Evolutionary conservation across 2,888 invertebrate genomes (phyloP).

Genomic region (Drosophila atripex): DNA sequence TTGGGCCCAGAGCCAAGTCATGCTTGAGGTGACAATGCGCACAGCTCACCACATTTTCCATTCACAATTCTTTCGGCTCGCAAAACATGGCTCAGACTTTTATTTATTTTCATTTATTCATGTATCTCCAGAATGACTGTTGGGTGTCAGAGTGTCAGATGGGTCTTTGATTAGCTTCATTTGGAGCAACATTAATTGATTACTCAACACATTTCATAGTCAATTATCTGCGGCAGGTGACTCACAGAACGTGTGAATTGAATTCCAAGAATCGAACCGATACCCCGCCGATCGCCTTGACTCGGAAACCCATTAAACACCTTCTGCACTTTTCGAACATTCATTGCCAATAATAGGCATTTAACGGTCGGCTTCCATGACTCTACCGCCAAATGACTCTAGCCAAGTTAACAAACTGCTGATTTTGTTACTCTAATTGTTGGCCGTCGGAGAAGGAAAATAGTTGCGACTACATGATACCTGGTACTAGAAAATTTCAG

Average conservation of each 20-base stretch:
- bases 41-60: constrained; percentile 19
- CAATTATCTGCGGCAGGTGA: constrained; percentile 4
- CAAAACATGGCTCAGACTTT: background rate
- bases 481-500: background rate
- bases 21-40: constrained; percentile 72
- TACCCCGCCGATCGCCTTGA: constrained; percentile 29
- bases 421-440: background rate
- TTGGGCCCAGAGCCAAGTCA: constrained; percentile 56
- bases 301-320: constrained; percentile 20
- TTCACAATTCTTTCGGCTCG: background rate
- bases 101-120: too few relatives aligned
- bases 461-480: background rate
- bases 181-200: background rate
- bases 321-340: constrained; percentile 17
- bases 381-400: background rate
- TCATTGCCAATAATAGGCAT: constrained; percentile 10
- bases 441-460: background rate
- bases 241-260: constrained; percentile 14
- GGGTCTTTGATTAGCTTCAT: background rate
- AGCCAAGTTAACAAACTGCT: background rate
- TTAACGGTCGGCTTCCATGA: background rate
- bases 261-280: constrained; percentile 27
- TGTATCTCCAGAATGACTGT: too few relatives aligned
- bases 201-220: background rate
- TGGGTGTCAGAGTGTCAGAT: background rate